Conservation (phyloP, 2,113 vertebrate species). For the Parus major region DNA sequence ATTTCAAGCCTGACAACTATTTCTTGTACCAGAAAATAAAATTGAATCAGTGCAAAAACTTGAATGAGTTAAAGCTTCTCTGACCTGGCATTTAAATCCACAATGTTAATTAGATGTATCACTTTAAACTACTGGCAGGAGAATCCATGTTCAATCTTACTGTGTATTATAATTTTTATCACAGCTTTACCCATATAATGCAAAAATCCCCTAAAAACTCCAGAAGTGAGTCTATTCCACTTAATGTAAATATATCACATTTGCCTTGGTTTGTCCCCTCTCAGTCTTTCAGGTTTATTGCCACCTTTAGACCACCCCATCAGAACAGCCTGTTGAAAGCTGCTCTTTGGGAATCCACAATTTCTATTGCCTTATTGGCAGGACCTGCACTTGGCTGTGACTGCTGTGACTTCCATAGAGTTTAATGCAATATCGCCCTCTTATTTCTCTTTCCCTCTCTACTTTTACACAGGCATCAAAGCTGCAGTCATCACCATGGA, state of each 20-base stretch:
- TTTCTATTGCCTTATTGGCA: not conserved
- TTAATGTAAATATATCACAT: not conserved
- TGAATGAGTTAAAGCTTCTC: not conserved
- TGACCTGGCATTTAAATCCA: not conserved
- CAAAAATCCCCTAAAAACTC: not conserved
- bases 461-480: slow-evolving; percentile 59
- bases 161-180: not conserved
- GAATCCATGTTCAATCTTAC: not conserved
- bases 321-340: not conserved
- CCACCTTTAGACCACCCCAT: not conserved
- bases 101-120: not conserved
- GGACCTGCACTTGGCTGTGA: not conserved
- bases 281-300: not conserved
- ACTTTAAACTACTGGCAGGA: not conserved
- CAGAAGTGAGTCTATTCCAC: not conserved
- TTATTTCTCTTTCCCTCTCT: slow-evolving; percentile 21
- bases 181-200: not conserved
- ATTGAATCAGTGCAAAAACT: not conserved
- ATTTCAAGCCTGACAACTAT: not conserved
- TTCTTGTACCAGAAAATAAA: not conserved
- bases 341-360: not conserved
- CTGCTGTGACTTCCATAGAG: not conserved
- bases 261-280: not conserved
- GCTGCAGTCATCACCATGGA: slow-evolving; percentile 86
- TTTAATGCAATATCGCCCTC: slow-evolving; percentile 67